These are phyloP conservation scores for Pseudomyrmex dendroicus DNA, from an alignment of 1,140 invertebrate species.

Conservation along the genomic window DNA sequence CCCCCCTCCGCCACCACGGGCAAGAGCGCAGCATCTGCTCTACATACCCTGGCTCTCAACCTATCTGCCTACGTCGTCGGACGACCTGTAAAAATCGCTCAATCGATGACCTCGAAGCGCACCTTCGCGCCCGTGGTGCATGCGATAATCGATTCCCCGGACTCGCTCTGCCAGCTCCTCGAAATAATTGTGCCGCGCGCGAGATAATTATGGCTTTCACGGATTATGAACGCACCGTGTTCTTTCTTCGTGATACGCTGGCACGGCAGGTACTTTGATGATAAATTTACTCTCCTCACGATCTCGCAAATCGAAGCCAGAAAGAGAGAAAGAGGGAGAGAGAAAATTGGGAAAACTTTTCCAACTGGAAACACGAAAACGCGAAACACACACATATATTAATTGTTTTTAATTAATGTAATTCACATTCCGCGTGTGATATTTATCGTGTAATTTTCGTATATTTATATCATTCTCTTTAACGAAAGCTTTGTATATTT, in stretches of 20 bases:
- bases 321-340: background rate
- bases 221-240: constrained; percentile 12
- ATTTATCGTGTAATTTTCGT: too few relatives aligned
- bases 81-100: constrained; percentile 45
- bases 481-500: too few relatives aligned
- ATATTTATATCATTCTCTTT: too few relatives aligned
- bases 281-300: constrained; percentile 24
- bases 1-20: constrained; percentile 73
- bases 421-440: background rate
- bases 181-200: constrained; percentile 34
- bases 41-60: constrained; percentile 82
- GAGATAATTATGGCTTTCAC: constrained; percentile 48
- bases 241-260: background rate
- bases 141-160: constrained; percentile 50
- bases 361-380: background rate
- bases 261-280: background rate
- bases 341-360: background rate
- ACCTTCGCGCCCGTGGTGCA: constrained; percentile 53
- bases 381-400: background rate
- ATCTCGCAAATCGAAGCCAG: background rate
- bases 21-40: constrained; percentile 79
- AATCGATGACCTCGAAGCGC: constrained; percentile 59
- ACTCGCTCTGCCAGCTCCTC: constrained; percentile 6
- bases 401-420: background rate
- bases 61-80: constrained; percentile 49